Percentiles rank a stretch among this genome's conserved stretches.
Conservation (phyloP, 1,140 invertebrate species). For the Macrosteles quadrilineatus region DNA sequence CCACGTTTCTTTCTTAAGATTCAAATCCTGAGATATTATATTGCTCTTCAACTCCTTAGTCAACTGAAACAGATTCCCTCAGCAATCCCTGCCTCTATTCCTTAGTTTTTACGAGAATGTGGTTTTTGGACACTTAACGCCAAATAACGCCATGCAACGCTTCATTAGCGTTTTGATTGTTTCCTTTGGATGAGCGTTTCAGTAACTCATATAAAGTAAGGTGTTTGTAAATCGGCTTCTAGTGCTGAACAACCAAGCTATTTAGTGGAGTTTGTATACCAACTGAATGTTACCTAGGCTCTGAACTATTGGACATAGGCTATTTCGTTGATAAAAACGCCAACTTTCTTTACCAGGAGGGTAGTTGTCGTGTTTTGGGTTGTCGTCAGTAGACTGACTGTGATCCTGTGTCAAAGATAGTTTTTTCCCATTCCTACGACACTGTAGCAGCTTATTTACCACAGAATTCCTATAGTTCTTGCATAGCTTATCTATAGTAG, state of each 20-base stretch:
- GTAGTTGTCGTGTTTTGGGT: conserved; percentile 32
- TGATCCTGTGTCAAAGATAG: too few relatives aligned
- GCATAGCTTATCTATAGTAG: conserved; percentile 12
- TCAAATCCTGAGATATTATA: too few relatives aligned
- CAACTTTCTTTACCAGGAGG: conserved; percentile 30
- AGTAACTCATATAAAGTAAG: background rate
- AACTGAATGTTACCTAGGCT: background rate
- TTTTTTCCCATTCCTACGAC: conserved; percentile 13
- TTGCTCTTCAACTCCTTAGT: too few relatives aligned
- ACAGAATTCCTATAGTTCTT: conserved; percentile 7
- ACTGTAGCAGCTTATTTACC: background rate
- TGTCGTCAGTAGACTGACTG: conserved; percentile 35
- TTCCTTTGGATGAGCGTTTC: background rate
- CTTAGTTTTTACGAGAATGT: too few relatives aligned
- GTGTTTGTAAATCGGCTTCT: background rate
- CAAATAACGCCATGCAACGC: too few relatives aligned
- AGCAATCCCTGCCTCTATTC: too few relatives aligned
- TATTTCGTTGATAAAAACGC: conserved; percentile 31
- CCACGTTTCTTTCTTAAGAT: too few relatives aligned
- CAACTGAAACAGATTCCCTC: too few relatives aligned
- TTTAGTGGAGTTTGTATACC: background rate
- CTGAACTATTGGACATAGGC: background rate
- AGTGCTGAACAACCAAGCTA: background rate
- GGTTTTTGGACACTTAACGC: too few relatives aligned
- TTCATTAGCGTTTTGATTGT: too few relatives aligned